Evolutionary conservation across 2,888 invertebrate species (phyloP), one percentile per base, ranked within the genome.

Genomic region (Chalcis sispes): DNA sequence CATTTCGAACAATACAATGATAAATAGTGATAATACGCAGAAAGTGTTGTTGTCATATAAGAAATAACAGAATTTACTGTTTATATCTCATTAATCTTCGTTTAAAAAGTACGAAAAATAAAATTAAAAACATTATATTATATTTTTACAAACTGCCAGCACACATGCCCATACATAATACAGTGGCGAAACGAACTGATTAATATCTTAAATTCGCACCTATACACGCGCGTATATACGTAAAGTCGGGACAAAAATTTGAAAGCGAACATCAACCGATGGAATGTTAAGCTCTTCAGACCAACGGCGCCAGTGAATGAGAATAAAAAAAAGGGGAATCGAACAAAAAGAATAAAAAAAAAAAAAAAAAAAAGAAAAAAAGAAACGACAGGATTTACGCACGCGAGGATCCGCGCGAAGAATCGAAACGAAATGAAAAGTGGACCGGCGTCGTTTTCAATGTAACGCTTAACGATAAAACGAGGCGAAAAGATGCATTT

Each of bases 381-480:
- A 50, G 18, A 2, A 23, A 25, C 40, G 15, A 23, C 23, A 27
- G 15, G n/a, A 10, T 7, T 8, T 4, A 1, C 13, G 42, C 20
- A 32, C 10, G 20, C 18, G 36, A 50, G 4, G 5, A 23, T 18
- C 46, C 27, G 25, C 15, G 36, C 7, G 36, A 32, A 25, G 36
- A 65, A 32, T 40, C 23, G 40, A 20, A 66, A 54, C 3, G 46
- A 54, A 27, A 67, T 25, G 54, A 67, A 67, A 67, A 54, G 66
- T 61, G 46, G 61, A 61, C 4, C 59, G 59, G n/a, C 15, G 46
- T 15, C 15, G 15, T 46, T n/a, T 36, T 7, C 10, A 36, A 36
- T 36, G 10, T 29, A 59, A 36, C 36, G 36, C 10, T 18, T 7
- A n/a, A n/a, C 4, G 18, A n/a, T 4, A 25, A 27, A 25, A 64